Evolutionary conservation across 2,113 vertebrate species (phyloP).

Genomic region (Connochaetes taurinus): DNA sequence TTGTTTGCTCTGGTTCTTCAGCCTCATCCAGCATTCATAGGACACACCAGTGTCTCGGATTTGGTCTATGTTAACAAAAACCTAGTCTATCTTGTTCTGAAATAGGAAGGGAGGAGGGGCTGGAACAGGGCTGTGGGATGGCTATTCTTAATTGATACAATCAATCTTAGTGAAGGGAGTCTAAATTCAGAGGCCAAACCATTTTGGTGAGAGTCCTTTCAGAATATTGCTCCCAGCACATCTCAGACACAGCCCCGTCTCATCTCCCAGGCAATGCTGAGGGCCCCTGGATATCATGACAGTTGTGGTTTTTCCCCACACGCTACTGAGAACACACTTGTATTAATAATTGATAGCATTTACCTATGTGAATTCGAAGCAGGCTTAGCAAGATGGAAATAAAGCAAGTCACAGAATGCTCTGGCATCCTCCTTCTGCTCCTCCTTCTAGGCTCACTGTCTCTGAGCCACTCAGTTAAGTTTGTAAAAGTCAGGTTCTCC

Average conservation of each 20-base stretch:
- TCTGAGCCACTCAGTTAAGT: background rate
- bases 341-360: slow-evolving; percentile 11
- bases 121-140: background rate
- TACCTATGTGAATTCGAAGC: background rate
- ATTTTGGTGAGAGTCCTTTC: background rate
- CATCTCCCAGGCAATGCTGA: background rate
- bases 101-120: background rate
- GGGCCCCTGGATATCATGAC: background rate
- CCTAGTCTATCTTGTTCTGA: background rate
- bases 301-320: background rate
- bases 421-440: too few relatives aligned
- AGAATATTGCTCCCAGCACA: fast-evolving
- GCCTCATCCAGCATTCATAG: background rate
- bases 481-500: fast-evolving
- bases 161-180: background rate
- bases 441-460: background rate
- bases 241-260: background rate
- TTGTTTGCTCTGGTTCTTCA: background rate
- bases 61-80: background rate
- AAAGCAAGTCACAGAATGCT: background rate
- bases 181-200: background rate
- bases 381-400: background rate
- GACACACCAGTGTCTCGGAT: background rate
- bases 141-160: background rate
- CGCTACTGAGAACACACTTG: background rate